Evolutionary conservation across 1,140 invertebrate species (phyloP).

Genomic region (Tetramorium parvispinum): DNA sequence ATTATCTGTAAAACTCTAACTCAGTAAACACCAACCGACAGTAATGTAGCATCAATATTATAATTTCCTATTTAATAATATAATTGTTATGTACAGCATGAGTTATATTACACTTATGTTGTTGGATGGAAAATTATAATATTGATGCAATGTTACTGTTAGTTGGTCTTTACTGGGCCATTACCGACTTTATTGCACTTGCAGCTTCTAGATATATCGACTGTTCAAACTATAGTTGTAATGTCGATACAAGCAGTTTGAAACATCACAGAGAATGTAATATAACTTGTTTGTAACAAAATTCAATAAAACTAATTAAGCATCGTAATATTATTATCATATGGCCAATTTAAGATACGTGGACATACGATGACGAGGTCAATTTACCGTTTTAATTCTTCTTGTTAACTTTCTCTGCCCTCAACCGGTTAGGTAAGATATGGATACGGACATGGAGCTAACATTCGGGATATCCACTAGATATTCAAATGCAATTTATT

Average conservation of each 20-base stretch:
- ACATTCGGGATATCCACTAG: not conserved
- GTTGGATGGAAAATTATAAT: too few relatives aligned
- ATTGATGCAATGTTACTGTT: too few relatives aligned
- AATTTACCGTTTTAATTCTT: not conserved
- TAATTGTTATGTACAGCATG: too few relatives aligned
- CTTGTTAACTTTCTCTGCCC: conserved; percentile 20
- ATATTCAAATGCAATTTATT: not conserved
- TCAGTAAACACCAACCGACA: too few relatives aligned
- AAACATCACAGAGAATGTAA: conserved; percentile 3
- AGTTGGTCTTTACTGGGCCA: not conserved
- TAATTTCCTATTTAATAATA: too few relatives aligned
- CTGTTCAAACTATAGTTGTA: not conserved
- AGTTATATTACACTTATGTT: too few relatives aligned
- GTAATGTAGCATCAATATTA: too few relatives aligned
- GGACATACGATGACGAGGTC: not conserved
- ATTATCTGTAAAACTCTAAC: not conserved
- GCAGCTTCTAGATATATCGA: not conserved
- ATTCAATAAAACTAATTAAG: not conserved
- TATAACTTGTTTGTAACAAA: not conserved
- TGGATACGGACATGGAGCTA: not conserved
- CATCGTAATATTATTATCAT: not conserved
- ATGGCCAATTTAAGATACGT: not conserved
- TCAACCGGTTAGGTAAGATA: not conserved
- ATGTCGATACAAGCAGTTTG: not conserved
- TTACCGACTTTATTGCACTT: not conserved